Conservation (phyloP, 2,797 vertebrate species). For the Scarus forsteni region DNA sequence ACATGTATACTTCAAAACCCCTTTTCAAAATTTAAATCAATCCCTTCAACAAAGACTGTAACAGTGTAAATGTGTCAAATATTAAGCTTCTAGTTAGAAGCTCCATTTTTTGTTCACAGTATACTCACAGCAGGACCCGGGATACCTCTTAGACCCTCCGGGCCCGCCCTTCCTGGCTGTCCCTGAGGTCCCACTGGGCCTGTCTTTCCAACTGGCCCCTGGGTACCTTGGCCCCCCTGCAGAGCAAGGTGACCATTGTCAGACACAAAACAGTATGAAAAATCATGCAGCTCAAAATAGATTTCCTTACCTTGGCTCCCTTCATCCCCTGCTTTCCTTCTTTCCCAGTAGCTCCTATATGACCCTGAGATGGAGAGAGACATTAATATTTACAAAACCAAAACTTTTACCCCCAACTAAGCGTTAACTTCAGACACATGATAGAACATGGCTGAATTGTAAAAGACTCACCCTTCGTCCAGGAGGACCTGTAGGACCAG, state of each 20-base stretch:
- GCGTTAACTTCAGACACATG: neutral
- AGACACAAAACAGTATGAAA: neutral
- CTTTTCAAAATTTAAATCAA: no score
- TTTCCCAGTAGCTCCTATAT: constrained; percentile 81
- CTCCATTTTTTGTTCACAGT: neutral
- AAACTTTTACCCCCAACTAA: constrained; percentile 7
- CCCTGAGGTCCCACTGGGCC: constrained; percentile 91
- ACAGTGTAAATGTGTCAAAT: neutral
- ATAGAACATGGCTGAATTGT: neutral
- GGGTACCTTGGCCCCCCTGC: constrained; percentile 86
- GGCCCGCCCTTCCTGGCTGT: constrained; percentile 86
- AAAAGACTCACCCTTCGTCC: constrained; percentile 88
- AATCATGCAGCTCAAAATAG: neutral
- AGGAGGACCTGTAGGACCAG: constrained; percentile 89
- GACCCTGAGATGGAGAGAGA: constrained; percentile 79
- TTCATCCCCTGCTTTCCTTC: constrained; percentile 90
- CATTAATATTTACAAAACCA: neutral
- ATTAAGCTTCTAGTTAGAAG: neutral
- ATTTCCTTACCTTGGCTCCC: constrained; percentile 85
- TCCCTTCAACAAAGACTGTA: neutral
- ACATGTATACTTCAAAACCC: no score
- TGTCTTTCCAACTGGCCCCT: constrained; percentile 86
- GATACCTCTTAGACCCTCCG: constrained; percentile 91
- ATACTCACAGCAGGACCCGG: constrained; percentile 91
- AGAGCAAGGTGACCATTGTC: constrained; percentile 13